A percentile compares a stretch with the other conserved stretches of the same genome.
Evolutionary conservation across 2,888 invertebrate genomes (phyloP).

Genomic region (Melanchra persicariae): DNA sequence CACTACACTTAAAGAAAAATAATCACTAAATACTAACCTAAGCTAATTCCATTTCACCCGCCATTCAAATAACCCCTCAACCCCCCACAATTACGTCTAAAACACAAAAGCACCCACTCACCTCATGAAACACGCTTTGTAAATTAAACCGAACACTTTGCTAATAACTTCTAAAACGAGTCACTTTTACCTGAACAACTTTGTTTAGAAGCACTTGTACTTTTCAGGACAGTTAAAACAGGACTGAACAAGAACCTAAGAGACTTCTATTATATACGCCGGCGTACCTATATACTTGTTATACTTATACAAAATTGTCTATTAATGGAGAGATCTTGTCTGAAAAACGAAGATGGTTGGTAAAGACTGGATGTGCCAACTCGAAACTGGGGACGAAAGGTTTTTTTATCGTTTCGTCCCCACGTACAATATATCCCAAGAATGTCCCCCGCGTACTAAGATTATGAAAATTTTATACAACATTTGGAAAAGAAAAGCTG

Average conservation of each 20-base stretch:
- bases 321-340: constrained; percentile 47
- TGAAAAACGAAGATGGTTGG: constrained; percentile 9
- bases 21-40: neutral
- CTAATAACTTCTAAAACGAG: neutral
- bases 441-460: too few relatives aligned
- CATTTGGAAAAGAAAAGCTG: too few relatives aligned
- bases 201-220: constrained; percentile 14
- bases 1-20: too few relatives aligned
- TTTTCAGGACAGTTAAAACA: constrained; percentile 26
- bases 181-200: constrained; percentile 9
- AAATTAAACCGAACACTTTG: constrained; percentile 10
- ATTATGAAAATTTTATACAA: too few relatives aligned
- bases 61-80: neutral
- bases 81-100: neutral
- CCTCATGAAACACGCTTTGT: constrained; percentile 12
- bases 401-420: too few relatives aligned
- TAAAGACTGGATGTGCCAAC: constrained; percentile 30
- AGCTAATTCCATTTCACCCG: neutral
- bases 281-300: constrained; percentile 42
- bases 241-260: constrained; percentile 54
- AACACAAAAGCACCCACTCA: constrained; percentile 31
- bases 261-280: constrained; percentile 61
- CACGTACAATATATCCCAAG: too few relatives aligned
- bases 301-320: constrained; percentile 49
- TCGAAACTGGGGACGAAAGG: neutral